phyloP scores from a whole-genome alignment of 2,888 invertebrate species.

The Agrypnus murinus region DNA sequence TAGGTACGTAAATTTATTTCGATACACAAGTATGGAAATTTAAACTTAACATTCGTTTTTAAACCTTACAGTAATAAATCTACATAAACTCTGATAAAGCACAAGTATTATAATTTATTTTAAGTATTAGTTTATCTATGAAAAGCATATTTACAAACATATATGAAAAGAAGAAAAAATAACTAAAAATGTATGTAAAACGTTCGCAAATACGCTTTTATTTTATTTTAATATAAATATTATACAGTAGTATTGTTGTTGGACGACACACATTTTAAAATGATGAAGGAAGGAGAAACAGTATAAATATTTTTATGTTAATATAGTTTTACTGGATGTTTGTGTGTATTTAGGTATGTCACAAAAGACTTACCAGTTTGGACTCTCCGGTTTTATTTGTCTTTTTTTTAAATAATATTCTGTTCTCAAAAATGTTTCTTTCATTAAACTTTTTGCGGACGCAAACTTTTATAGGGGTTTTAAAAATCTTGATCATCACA shows the following conservation, averaged over 20 bases:
- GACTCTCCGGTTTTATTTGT: slow-evolving; percentile 5
- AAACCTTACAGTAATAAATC: slow-evolving; percentile 40
- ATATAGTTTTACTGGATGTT: not conserved
- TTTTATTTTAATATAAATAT: not conserved
- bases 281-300: not conserved
- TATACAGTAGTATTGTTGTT: slow-evolving; percentile 24
- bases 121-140: slow-evolving; percentile 21
- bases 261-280: slow-evolving; percentile 35
- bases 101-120: slow-evolving; percentile 40
- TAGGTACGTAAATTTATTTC: slow-evolving; percentile 41
- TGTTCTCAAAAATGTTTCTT: not conserved
- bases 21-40: slow-evolving; percentile 49
- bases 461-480: slow-evolving; percentile 26
- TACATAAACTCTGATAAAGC: slow-evolving; percentile 51
- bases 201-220: slow-evolving; percentile 20
- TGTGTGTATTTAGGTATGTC: no score
- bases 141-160: slow-evolving; percentile 24
- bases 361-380: slow-evolving; percentile 18
- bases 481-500: slow-evolving; percentile 42
- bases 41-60: slow-evolving; percentile 49
- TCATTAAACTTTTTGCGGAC: slow-evolving; percentile 25
- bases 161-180: not conserved
- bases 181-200: not conserved
- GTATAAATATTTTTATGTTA: not conserved
- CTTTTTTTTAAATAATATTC: not conserved